A percentile compares a stretch with the other conserved stretches of the same genome.
phyloP scores from a whole-genome alignment of 2,797 vertebrate genomes.

The Darevskia mixta region DNA sequence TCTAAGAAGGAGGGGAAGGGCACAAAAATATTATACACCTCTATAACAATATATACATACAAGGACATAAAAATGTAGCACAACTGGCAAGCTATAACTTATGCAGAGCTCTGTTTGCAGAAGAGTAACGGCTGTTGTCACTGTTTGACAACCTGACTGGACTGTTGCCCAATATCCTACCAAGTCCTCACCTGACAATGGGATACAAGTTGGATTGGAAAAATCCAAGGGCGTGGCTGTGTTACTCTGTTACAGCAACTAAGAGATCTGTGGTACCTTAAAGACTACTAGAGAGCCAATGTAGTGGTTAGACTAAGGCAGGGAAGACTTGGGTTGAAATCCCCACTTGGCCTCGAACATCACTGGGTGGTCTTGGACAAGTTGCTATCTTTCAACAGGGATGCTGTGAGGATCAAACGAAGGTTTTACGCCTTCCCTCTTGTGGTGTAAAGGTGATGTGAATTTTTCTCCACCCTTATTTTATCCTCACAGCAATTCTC shows the following conservation, averaged over 20 bases:
- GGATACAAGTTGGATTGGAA: neutral
- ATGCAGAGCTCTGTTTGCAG: neutral
- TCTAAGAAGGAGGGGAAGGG: neutral
- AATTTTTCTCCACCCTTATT: too few relatives aligned
- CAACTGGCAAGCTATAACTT: neutral
- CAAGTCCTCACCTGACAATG: neutral
- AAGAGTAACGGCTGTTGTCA: neutral
- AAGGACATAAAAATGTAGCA: neutral
- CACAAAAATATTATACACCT: neutral
- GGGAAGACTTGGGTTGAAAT: too few relatives aligned
- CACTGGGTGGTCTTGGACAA: too few relatives aligned
- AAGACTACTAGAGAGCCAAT: neutral
- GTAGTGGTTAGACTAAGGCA: neutral
- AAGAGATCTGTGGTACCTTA: neutral
- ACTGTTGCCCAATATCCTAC: neutral
- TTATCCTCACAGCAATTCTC: too few relatives aligned
- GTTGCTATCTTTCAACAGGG: too few relatives aligned
- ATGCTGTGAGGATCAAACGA: too few relatives aligned
- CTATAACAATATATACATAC: neutral
- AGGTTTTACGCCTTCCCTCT: too few relatives aligned
- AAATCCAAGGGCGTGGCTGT: neutral
- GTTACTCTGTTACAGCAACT: neutral
- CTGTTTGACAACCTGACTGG: neutral
- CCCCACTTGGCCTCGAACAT: too few relatives aligned
- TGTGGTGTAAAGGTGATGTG: too few relatives aligned